Conservation (phyloP, 1,140 invertebrate species). For the Drosophila miranda region DNA sequence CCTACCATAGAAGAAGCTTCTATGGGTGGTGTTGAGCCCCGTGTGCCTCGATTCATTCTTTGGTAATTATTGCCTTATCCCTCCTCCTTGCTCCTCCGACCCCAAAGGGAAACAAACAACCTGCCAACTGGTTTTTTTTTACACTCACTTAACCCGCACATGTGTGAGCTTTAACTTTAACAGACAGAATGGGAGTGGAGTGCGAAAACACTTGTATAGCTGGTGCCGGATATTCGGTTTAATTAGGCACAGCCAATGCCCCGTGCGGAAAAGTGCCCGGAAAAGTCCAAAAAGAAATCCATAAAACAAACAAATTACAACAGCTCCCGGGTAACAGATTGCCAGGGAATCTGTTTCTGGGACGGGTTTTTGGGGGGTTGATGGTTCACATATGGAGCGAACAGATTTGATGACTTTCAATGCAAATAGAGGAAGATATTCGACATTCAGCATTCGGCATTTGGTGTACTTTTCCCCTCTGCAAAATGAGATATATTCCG, state of each 20-base stretch:
- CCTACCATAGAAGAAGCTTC: too few relatives aligned
- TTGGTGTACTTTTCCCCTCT: background rate
- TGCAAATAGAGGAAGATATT: conserved; percentile 28
- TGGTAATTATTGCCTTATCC: background rate
- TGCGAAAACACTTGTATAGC: conserved; percentile 26
- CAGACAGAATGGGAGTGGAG: background rate
- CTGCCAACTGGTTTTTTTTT: conserved; percentile 25
- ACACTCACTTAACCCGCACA: conserved; percentile 27
- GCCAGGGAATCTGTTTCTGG: conserved; percentile 13
- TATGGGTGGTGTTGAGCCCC: too few relatives aligned
- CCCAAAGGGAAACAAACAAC: conserved; percentile 12
- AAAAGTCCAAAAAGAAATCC: conserved; percentile 54
- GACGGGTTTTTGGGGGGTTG: background rate
- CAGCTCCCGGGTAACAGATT: conserved; percentile 56
- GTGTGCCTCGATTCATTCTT: background rate
- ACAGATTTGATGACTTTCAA: conserved; percentile 44
- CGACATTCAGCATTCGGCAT: background rate
- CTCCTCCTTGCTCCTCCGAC: background rate
- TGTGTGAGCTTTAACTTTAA: conserved; percentile 42
- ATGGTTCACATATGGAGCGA: conserved; percentile 32
- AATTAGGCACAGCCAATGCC: conserved; percentile 47
- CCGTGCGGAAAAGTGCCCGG: conserved; percentile 28
- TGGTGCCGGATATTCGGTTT: conserved; percentile 39
- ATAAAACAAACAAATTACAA: conserved; percentile 78
- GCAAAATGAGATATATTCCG: conserved; percentile 1